phyloP scores from a whole-genome alignment of 2,888 invertebrate genomes.

The Nipponacmea schrenckii region DNA sequence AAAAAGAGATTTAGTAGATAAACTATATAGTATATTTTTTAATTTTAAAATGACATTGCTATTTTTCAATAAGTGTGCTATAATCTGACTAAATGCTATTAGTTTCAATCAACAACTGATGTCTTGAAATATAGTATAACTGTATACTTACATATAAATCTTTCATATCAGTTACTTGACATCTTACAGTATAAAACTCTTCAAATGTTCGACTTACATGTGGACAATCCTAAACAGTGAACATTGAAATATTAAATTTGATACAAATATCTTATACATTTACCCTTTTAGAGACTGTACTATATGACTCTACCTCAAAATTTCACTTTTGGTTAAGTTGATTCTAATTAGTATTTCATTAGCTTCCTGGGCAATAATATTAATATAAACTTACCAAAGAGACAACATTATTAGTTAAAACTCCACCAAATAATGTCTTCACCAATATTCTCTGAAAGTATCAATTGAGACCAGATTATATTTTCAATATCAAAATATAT shows the following conservation, averaged over 20 bases:
- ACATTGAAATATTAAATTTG: not conserved
- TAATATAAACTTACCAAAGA: constrained; percentile 77
- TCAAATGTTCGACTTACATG: constrained; percentile 94
- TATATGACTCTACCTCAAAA: no score
- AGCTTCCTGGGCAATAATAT: no score
- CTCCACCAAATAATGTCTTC: constrained; percentile 91
- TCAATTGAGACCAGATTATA: not conserved
- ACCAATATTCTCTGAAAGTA: constrained; percentile 79
- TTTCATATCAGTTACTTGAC: constrained; percentile 96
- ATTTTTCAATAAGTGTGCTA: no score
- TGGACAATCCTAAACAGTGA: constrained; percentile 80
- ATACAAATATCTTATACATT: not conserved
- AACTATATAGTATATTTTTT: no score
- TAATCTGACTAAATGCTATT: no score
- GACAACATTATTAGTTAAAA: constrained; percentile 93
- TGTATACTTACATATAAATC: constrained; percentile 77
- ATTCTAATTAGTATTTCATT: not conserved
- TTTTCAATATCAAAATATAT: not conserved
- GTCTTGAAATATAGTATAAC: not conserved
- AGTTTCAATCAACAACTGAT: no score
- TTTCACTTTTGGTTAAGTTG: not conserved
- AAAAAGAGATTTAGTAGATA: no score
- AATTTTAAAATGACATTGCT: no score
- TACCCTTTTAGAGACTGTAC: no score
- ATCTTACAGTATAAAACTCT: constrained; percentile 95